These are phyloP conservation scores for Dynastes tityus DNA, from an alignment of 2,888 invertebrate genomes.

Conservation along the genomic window DNA sequence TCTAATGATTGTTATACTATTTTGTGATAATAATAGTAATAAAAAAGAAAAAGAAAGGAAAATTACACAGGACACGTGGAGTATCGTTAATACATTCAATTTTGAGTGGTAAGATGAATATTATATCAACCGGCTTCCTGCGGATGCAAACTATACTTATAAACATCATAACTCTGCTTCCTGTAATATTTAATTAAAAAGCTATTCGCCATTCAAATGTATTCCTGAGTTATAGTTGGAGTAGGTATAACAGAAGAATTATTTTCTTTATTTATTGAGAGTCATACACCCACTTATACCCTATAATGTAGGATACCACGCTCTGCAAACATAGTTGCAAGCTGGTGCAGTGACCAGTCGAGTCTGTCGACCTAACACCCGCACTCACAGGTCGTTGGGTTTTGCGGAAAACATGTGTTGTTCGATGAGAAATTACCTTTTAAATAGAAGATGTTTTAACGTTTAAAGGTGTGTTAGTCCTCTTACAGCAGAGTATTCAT, in stretches of 20 bases:
- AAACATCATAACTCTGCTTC: constrained; percentile 13
- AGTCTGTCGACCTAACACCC: constrained; percentile 38
- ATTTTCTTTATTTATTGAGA: not conserved
- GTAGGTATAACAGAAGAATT: not conserved
- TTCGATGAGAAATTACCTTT: not conserved
- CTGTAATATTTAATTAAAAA: constrained; percentile 1
- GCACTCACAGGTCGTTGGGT: not conserved
- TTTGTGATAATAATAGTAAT: constrained; percentile 17
- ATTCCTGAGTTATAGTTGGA: not conserved
- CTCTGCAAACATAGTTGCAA: constrained; percentile 14
- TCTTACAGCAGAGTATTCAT: not conserved
- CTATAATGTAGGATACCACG: not conserved
- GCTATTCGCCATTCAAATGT: not conserved
- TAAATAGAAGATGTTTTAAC: not conserved
- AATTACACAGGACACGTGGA: constrained; percentile 12
- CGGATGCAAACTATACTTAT: not conserved
- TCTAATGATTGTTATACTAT: not conserved
- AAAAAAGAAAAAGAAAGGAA: constrained; percentile 10
- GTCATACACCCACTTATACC: constrained; percentile 4
- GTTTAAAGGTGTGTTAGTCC: too few species aligned
- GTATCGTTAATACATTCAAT: constrained; percentile 7
- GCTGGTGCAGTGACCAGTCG: constrained; percentile 38
- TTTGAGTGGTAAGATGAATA: constrained; percentile 26
- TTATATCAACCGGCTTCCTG: constrained; percentile 6
- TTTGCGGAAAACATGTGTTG: constrained; percentile 35